Conservation (phyloP, 1,140 invertebrate species). For the Scaptomyza hsui region DNA sequence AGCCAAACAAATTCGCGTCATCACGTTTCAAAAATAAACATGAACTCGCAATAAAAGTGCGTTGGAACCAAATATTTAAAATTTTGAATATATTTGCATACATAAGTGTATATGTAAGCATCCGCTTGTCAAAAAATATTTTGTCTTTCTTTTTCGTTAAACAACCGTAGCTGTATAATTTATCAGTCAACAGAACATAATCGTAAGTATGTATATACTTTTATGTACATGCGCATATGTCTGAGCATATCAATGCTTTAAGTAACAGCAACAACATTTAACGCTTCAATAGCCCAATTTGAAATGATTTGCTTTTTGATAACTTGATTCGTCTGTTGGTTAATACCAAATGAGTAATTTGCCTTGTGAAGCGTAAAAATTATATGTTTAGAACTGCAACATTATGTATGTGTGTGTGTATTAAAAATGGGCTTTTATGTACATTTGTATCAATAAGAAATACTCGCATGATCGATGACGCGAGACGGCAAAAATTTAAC, state of each 20-base stretch:
- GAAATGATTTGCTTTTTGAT: constrained; percentile 19
- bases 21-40: constrained; percentile 37
- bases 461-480: constrained; percentile 45
- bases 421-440: not conserved
- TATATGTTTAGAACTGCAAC: constrained; percentile 11
- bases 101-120: constrained; percentile 7
- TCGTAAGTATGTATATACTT: not conserved
- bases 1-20: constrained; percentile 48
- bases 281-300: constrained; percentile 31
- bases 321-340: constrained; percentile 18
- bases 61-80: constrained; percentile 30
- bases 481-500: constrained; percentile 33
- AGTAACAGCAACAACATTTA: not conserved
- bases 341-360: constrained; percentile 43
- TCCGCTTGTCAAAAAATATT: too few relatives aligned
- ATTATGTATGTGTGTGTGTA: not conserved
- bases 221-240: constrained; percentile 1
- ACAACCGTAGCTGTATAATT: constrained; percentile 3
- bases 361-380: constrained; percentile 55
- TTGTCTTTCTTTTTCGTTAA: not conserved
- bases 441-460: constrained; percentile 7
- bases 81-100: constrained; percentile 24
- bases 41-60: constrained; percentile 10
- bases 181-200: not conserved
- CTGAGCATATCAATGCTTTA: not conserved